phyloP scores from a whole-genome alignment of 2,888 invertebrate species.

The Trichogramma evanescens region DNA sequence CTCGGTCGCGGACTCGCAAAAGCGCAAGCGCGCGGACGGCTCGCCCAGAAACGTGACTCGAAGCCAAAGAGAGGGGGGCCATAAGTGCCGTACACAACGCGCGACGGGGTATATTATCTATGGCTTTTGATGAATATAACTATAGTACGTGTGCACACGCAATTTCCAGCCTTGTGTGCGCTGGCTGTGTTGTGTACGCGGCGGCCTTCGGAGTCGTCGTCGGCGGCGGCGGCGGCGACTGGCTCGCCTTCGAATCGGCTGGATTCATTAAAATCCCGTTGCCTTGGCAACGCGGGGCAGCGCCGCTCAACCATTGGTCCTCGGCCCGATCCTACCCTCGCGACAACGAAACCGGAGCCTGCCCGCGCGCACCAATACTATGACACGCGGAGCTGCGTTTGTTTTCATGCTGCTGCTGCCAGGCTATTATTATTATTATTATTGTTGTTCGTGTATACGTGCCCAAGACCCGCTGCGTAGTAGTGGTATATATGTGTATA shows the following conservation, averaged over 20 bases:
- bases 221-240: not conserved
- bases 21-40: no score
- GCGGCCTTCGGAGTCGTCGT: not conserved
- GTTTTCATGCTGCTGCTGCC: not conserved
- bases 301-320: slow-evolving; percentile 42
- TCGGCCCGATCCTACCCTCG: slow-evolving; percentile 20
- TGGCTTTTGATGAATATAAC: no score
- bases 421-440: no score
- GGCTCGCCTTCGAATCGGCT: slow-evolving; percentile 35
- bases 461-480: no score
- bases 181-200: no score
- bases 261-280: slow-evolving; percentile 42
- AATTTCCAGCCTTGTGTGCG: no score
- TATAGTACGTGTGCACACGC: no score
- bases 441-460: no score
- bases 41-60: no score
- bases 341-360: no score
- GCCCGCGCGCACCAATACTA: slow-evolving; percentile 2
- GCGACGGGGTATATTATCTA: not conserved
- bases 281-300: slow-evolving; percentile 42
- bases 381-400: not conserved
- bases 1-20: no score
- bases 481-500: no score
- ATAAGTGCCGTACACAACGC: not conserved
- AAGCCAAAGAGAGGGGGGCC: not conserved